Conservation (phyloP, 2,797 vertebrate species). For the Chaetodon trifasciatus region DNA sequence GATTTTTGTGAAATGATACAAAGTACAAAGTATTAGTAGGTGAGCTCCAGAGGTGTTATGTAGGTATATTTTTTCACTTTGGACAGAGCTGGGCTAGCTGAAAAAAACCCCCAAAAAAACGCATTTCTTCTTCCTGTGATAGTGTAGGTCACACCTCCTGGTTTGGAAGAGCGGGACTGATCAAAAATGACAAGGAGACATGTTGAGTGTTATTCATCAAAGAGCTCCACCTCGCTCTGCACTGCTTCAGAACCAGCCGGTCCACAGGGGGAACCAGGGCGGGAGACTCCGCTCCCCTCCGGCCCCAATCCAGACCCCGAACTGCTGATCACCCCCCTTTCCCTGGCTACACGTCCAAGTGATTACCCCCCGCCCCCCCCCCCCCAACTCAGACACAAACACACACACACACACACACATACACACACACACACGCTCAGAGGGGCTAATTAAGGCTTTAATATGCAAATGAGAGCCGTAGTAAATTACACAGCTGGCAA, state of each 20-base stretch:
- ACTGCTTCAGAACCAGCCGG: conserved; percentile 46
- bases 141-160: conserved; percentile 74
- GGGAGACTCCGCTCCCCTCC: conserved; percentile 50
- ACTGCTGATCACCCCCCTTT: conserved; percentile 55
- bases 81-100: no score
- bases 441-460: conserved; percentile 99
- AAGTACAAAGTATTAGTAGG: no score
- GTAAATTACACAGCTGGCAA: conserved; percentile 99
- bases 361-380: conserved; percentile 79
- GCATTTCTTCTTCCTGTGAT: conserved; percentile 52
- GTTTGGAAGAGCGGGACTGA: conserved; percentile 69
- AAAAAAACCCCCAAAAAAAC: no score
- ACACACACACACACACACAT: conserved; percentile 37
- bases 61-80: not conserved
- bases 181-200: conserved; percentile 87
- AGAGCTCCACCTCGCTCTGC: conserved; percentile 65
- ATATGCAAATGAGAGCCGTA: conserved; percentile 98
- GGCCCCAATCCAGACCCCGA: conserved; percentile 63
- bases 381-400: conserved; percentile 19
- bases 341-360: conserved; percentile 85
- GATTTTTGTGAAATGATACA: no score
- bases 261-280: conserved; percentile 38
- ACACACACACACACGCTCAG: conserved; percentile 84
- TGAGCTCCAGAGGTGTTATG: not conserved
- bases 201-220: conserved; percentile 90